Percentiles rank a stretch among this genome's conserved stretches.
Conservation (phyloP, 2,113 vertebrate genomes). For the Chionomys nivalis region DNA sequence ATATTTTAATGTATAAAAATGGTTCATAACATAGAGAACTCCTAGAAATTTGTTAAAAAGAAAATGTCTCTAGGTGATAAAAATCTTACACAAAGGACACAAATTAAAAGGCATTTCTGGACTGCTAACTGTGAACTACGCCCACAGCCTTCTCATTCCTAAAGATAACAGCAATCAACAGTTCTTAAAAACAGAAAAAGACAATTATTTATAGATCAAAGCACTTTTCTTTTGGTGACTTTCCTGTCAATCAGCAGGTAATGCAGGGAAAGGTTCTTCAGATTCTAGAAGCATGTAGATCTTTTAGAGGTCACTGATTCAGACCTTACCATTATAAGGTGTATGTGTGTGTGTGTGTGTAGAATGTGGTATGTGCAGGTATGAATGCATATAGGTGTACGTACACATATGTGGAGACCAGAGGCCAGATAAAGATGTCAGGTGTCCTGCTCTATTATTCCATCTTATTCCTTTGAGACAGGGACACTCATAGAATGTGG, state of each 20-base stretch:
- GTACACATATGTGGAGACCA: neutral
- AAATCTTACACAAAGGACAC: neutral
- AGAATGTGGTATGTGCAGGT: neutral
- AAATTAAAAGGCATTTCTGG: neutral
- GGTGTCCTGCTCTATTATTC: neutral
- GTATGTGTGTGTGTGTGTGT: neutral
- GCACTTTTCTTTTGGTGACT: constrained; percentile 11
- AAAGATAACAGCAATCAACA: neutral
- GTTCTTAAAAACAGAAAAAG: constrained; percentile 16
- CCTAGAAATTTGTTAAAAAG: neutral
- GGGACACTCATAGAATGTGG: neutral
- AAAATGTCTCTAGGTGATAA: neutral
- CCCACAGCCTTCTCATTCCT: neutral
- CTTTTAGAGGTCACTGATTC: neutral
- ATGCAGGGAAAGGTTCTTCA: neutral
- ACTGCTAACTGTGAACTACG: neutral
- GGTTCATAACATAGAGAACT: neutral
- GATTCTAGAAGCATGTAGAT: neutral
- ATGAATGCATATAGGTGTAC: too few species aligned
- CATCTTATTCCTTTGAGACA: neutral
- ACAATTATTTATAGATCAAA: constrained; percentile 22
- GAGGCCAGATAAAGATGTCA: neutral
- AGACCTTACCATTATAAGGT: neutral
- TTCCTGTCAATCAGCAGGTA: neutral
- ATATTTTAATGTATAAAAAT: neutral